Evolutionary conservation across 2,888 invertebrate genomes (phyloP).

Genomic region (Thalpophila matura): DNA sequence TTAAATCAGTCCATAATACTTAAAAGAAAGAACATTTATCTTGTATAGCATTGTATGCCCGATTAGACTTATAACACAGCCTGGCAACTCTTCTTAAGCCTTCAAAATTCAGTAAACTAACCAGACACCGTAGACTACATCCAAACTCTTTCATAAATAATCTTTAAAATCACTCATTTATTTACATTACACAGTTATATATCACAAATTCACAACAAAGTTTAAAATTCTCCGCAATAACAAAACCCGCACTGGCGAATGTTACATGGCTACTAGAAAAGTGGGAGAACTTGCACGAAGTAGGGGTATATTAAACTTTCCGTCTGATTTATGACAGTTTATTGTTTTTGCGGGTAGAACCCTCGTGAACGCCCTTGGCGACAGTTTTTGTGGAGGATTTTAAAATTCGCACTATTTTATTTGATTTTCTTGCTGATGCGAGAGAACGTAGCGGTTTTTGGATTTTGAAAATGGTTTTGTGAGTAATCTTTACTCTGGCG

Average conservation of each 20-base stretch:
- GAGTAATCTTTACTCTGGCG: neutral
- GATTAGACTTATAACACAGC: too few relatives aligned
- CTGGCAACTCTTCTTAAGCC: constrained; percentile 17
- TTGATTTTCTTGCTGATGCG: constrained; percentile 43
- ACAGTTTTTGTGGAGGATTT: constrained; percentile 60
- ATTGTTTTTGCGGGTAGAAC: constrained; percentile 77
- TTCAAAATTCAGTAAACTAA: constrained; percentile 33
- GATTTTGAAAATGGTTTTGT: constrained; percentile 7
- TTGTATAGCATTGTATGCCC: too few relatives aligned
- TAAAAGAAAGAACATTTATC: too few relatives aligned
- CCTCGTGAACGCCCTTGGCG: constrained; percentile 63
- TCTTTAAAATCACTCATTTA: constrained; percentile 62
- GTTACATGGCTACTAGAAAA: constrained; percentile 58
- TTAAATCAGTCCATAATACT: too few relatives aligned
- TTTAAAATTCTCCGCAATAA: constrained; percentile 65
- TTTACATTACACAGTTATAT: constrained; percentile 64
- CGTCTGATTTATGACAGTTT: constrained; percentile 83
- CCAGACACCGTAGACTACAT: constrained; percentile 22
- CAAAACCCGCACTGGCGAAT: constrained; percentile 56
- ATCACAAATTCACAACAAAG: constrained; percentile 62
- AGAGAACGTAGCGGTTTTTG: constrained; percentile 6
- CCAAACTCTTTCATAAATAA: constrained; percentile 56
- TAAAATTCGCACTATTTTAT: constrained; percentile 50
- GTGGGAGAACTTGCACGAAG: constrained; percentile 67
- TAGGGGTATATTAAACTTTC: constrained; percentile 81